Evolutionary conservation across 1,140 invertebrate species (phyloP).

Genomic region (Heliconius hewitsoni): DNA sequence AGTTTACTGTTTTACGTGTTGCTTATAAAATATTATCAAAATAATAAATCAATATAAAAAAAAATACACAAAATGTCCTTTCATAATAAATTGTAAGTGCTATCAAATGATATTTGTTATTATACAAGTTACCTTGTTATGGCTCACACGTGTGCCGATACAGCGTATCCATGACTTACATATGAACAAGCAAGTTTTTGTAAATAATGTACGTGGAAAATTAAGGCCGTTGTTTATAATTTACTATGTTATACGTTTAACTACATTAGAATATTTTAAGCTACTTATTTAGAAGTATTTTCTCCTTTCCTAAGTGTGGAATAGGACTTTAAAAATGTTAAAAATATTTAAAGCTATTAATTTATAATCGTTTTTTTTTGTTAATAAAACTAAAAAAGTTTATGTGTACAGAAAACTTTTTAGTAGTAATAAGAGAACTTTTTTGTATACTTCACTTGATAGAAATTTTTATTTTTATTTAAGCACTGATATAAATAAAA

Average conservation of each 20-base stretch:
- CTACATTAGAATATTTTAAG: neutral
- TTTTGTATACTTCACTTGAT: too few relatives aligned
- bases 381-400: too few relatives aligned
- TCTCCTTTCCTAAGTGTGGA: too few relatives aligned
- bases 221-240: constrained; percentile 33
- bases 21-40: too few relatives aligned
- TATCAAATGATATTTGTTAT: constrained; percentile 28
- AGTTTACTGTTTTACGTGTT: neutral
- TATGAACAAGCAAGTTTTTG: constrained; percentile 45
- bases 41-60: too few relatives aligned
- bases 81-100: neutral
- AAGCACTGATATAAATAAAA: too few relatives aligned
- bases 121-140: constrained; percentile 28
- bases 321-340: too few relatives aligned
- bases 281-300: neutral
- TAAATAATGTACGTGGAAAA: constrained; percentile 39
- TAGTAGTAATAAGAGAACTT: too few relatives aligned
- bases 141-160: constrained; percentile 33
- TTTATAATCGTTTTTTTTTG: too few relatives aligned
- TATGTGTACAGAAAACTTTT: too few relatives aligned
- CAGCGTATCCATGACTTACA: constrained; percentile 45
- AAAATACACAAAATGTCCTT: neutral
- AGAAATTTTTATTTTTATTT: too few relatives aligned
- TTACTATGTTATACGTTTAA: neutral
- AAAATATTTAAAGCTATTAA: too few relatives aligned